These are phyloP conservation scores for Poeciliopsis gracilis DNA, from an alignment of 2,797 vertebrate genomes.

Conservation along the genomic window DNA sequence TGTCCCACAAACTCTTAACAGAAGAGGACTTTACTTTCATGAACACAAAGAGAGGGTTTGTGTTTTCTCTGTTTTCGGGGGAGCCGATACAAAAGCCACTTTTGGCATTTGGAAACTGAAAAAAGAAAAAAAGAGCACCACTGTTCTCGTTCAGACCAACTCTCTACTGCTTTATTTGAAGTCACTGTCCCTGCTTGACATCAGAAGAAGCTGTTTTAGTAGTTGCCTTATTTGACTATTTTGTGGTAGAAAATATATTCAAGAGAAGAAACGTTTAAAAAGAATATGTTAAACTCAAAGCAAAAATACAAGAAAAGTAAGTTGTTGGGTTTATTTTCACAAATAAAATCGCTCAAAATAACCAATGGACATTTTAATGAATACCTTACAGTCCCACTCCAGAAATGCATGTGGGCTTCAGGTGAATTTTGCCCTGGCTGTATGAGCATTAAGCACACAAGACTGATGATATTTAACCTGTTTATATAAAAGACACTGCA, in stretches of 20 bases:
- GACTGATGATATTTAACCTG: not conserved
- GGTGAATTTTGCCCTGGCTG: not conserved
- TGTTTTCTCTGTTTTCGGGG: conserved; percentile 17
- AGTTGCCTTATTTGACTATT: not conserved
- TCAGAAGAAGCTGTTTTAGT: not conserved
- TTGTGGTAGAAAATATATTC: not conserved
- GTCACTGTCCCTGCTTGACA: not conserved
- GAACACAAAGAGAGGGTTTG: conserved; percentile 15
- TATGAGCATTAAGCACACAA: not conserved
- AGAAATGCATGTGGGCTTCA: not conserved
- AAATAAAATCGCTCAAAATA: not conserved
- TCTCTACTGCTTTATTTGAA: conserved; percentile 19
- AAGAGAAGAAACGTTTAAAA: not conserved
- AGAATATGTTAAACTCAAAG: not conserved
- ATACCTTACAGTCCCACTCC: not conserved
- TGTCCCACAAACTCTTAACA: conserved; percentile 33
- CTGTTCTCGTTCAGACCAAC: conserved; percentile 11
- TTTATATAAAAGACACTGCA: not conserved
- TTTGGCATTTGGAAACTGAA: conserved; percentile 12
- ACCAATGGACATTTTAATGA: not conserved
- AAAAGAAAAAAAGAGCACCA: not conserved
- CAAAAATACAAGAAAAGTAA: not conserved
- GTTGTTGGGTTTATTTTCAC: not conserved
- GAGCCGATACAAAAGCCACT: conserved; percentile 32
- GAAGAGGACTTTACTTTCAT: conserved; percentile 24